These are phyloP conservation scores for Albula goreensis DNA, from an alignment of 2,113 vertebrate species.

Conservation along the genomic window DNA sequence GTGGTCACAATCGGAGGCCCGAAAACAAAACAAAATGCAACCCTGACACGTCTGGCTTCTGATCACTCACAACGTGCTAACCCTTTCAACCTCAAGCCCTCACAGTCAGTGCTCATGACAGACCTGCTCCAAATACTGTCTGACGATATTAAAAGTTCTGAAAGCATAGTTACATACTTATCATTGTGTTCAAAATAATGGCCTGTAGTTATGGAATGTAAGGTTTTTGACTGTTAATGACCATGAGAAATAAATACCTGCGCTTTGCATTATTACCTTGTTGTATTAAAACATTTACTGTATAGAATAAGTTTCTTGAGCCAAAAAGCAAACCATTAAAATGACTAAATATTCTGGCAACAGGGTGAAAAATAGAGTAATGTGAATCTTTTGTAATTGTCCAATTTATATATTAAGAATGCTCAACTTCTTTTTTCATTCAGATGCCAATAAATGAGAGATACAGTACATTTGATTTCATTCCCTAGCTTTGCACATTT, in stretches of 20 bases:
- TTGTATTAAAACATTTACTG: no score
- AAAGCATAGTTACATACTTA: no score
- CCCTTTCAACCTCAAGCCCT: not conserved
- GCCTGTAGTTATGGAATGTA: no score
- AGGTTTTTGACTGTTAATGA: not conserved
- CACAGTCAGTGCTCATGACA: not conserved
- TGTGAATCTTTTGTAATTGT: no score
- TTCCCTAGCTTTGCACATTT: not conserved
- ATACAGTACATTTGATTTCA: not conserved
- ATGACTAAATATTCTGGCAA: no score
- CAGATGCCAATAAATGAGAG: not conserved
- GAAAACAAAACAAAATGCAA: slow-evolving; percentile 3
- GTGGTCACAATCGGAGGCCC: not conserved
- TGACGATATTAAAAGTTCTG: not conserved
- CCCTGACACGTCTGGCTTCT: slow-evolving; percentile 1
- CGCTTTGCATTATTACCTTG: not conserved
- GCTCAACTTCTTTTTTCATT: not conserved
- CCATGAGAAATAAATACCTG: not conserved
- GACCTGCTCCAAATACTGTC: not conserved
- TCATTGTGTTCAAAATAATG: no score
- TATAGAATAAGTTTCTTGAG: no score
- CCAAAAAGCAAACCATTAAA: no score
- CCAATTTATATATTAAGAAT: no score
- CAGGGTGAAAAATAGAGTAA: no score
- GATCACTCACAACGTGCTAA: not conserved